Evolutionary conservation across 2,888 invertebrate species (phyloP), one percentile per base, ranked within the genome.

Genomic region (Nasonia oneida): DNA sequence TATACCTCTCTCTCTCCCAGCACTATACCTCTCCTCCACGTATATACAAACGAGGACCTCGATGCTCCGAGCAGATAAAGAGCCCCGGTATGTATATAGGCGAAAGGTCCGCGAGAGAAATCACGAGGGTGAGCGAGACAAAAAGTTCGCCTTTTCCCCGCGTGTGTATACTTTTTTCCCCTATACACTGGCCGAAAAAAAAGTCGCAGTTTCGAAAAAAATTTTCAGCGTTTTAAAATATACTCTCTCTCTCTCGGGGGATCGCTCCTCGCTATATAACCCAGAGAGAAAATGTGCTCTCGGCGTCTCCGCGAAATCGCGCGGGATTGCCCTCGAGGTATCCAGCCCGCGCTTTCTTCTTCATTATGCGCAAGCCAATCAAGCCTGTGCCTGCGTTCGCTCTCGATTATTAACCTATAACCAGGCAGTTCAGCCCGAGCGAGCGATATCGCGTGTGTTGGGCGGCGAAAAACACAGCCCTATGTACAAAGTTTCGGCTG

Each of bases 301-400:
- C 23, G 23, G 23, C 23, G 23, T 23, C 23, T 23, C 23, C 23
- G 23, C 23, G 23, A 23, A 23, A 23, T 23, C 61, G 61, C n/a
- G 33, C 8, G 18, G 61, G 75, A 75, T 75, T 47, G 74, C 75
- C 75, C 75, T 53, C 75, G 75, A 75, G 75, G 61, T 74, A 53
- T 70, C 12, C 18, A 23, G 71, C 39, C 39, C 0, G 37, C 15
- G 57, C 37, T 73, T 23, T 23, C 23, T 39, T 61, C 53, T 83
- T 81, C 81, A 81, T 81, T 81, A 81, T 81, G 23, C 23, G 81
- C 81, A 81, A 57, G 0, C 57, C 73, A 81, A 81, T 81, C 81
- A 39, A 37, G 57, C 42, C 67, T 15, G 33, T 47, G 23, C 3
- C 18, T n/a, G 29, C 39, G 33, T 10, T 53, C 53, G 29, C 10